Evolutionary conservation across 2,888 invertebrate species (phyloP), one percentile per base, ranked within the genome.

Genomic region (Drosophila setosimentum): DNA sequence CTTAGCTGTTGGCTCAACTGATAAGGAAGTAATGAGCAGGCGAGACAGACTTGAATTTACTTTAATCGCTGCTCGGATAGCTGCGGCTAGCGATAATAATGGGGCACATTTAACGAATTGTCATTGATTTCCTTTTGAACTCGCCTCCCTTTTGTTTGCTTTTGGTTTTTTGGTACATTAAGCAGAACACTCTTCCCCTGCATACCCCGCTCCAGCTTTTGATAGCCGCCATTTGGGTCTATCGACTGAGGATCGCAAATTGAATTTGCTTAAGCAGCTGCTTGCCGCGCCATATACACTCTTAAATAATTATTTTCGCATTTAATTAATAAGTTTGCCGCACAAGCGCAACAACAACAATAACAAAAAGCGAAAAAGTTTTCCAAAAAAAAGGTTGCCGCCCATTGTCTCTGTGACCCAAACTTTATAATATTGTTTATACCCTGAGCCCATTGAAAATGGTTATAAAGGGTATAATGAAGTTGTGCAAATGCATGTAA

Each of bases 41-140:
- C 30, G n/a, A 24, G 42, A 45, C 59, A 59, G 57, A 32, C 64
- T 73, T 70, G 71, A 87, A 76, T 73, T 80, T 66, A 74, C 74
- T 68, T 76, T 74, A 86, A 85, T 83, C 86, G 76, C 69, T 67
- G 68, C 81, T 73, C 60, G 68, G 65, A 80, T 71, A 24, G 24
- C 45, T 16, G 78, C 63, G 68, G 35, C 62, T 40, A n/a, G 65
- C 68, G 61, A 68, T 67, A 70, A 79, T 74, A 82, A 76, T 76
- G 74, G 68, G 58, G 67, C 55, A 54, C 73, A 69, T 79, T 79
- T 75, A 83, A 73, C 70, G 73, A 88, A 87, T 87, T 87, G 82
- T 82, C 90, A 83, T 90, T 87, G 87, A 88, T 88, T 87, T 83
- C 80, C 87, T 68, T 87, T 89, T 85, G 87, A 83, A 77, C 73